Evolutionary conservation across 2,888 invertebrate genomes (phyloP).

Genomic region (Lasioglossum marginatum): DNA sequence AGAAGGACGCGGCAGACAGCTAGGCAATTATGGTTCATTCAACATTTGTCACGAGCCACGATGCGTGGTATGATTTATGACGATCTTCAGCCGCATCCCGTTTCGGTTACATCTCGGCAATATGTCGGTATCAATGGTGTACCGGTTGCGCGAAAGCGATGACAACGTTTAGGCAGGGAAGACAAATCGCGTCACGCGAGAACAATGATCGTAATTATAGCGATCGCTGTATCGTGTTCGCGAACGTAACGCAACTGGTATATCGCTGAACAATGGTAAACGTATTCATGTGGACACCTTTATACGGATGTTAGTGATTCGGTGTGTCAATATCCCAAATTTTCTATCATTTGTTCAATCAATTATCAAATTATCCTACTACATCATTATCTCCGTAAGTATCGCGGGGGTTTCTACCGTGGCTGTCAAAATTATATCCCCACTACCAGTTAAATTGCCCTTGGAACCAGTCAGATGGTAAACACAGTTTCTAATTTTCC

Average conservation of each 20-base stretch:
- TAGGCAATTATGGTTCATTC: slow-evolving; percentile 46
- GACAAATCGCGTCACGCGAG: slow-evolving; percentile 66
- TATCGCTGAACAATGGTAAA: slow-evolving; percentile 17
- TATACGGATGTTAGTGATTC: background rate
- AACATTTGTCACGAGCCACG: slow-evolving; percentile 30
- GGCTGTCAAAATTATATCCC: too few relatives aligned
- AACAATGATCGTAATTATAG: slow-evolving; percentile 67
- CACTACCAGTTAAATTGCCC: too few relatives aligned
- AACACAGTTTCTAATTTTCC: too few relatives aligned
- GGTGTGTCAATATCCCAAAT: background rate
- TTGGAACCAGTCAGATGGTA: too few relatives aligned
- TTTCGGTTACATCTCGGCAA: slow-evolving; percentile 34
- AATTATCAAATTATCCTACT: too few relatives aligned
- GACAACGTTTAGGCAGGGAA: slow-evolving; percentile 51
- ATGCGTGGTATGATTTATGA: slow-evolving; percentile 43
- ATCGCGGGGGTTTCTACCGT: too few relatives aligned
- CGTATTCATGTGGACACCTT: background rate
- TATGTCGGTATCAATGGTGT: slow-evolving; percentile 32
- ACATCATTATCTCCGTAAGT: too few relatives aligned
- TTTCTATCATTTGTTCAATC: background rate
- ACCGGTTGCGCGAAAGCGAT: slow-evolving; percentile 56
- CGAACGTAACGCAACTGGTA: slow-evolving; percentile 48
- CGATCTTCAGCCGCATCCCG: slow-evolving; percentile 29
- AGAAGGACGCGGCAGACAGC: background rate
- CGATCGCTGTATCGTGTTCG: slow-evolving; percentile 52